A percentile compares a stretch with the other conserved stretches of the same genome.
These are phyloP conservation scores for Thunnus maccoyii DNA, from an alignment of 2,113 vertebrate species.

Conservation along the genomic window DNA sequence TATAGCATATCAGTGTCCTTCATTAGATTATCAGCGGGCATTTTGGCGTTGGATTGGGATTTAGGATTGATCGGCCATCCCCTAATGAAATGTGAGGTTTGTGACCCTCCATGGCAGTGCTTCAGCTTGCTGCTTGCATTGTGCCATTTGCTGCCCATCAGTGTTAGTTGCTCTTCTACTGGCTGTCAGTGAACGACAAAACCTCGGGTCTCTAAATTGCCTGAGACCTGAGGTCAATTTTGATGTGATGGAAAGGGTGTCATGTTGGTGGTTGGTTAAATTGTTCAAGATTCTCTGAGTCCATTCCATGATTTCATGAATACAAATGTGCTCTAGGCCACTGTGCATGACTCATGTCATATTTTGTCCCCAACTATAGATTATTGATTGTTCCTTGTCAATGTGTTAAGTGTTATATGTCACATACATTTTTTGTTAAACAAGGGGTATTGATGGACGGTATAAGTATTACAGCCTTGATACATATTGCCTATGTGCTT, in stretches of 20 bases:
- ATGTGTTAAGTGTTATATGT: too few species aligned
- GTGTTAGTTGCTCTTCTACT: constrained; percentile 30
- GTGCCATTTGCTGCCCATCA: constrained; percentile 43
- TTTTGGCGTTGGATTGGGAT: constrained; percentile 49
- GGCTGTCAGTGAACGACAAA: constrained; percentile 19
- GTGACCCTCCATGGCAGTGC: constrained; percentile 53
- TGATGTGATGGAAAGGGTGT: neutral
- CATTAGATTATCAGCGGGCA: constrained; percentile 62
- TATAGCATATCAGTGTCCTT: constrained; percentile 56
- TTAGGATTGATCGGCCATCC: constrained; percentile 48
- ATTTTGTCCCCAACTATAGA: neutral
- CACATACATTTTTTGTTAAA: too few species aligned
- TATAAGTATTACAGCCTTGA: too few species aligned
- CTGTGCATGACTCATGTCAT: neutral
- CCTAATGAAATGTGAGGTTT: constrained; percentile 65
- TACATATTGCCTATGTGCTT: too few species aligned
- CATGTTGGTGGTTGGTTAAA: neutral
- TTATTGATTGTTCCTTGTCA: neutral
- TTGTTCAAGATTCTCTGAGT: neutral
- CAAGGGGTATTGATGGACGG: too few species aligned
- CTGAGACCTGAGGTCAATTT: neutral
- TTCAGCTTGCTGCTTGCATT: constrained; percentile 8
- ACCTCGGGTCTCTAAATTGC: neutral
- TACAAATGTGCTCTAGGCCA: neutral
- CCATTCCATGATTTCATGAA: too few species aligned